phyloP scores from a whole-genome alignment of 2,113 vertebrate species.

The Phylloscopus trochilus region DNA sequence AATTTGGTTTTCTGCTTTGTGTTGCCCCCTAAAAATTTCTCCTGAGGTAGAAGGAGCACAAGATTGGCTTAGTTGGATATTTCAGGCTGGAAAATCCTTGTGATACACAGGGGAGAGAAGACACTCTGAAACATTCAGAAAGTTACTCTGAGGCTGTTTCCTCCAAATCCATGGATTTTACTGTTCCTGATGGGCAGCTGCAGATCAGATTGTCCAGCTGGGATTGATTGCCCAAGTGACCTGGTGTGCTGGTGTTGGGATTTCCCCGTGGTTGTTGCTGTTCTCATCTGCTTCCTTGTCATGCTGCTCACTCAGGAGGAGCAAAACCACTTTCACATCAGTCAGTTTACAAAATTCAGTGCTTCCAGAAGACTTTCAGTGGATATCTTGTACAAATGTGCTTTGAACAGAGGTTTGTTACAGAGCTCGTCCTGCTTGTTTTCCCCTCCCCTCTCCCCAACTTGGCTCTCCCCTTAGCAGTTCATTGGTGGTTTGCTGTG shows the following conservation, averaged over 20 bases:
- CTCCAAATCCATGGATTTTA: background rate
- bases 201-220: background rate
- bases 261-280: background rate
- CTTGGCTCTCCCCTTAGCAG: background rate
- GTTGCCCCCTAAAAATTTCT: background rate
- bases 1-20: background rate
- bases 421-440: background rate
- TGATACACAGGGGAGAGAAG: background rate
- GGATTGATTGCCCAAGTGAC: background rate
- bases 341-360: background rate
- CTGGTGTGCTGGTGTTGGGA: background rate
- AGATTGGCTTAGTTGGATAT: background rate
- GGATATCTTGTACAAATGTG: background rate
- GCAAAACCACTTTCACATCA: background rate
- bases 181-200: background rate
- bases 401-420: background rate
- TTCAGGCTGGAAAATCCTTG: background rate
- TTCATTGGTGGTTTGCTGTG: background rate
- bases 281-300: background rate
- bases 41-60: background rate
- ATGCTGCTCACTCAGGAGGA: background rate
- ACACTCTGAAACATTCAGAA: background rate
- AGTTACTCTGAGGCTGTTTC: background rate
- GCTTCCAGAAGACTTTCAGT: background rate
- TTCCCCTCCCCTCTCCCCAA: background rate